Base-by-base conservation (phyloP, 2,113 vertebrate species). In the Dissostichus mawsoni region DNA sequence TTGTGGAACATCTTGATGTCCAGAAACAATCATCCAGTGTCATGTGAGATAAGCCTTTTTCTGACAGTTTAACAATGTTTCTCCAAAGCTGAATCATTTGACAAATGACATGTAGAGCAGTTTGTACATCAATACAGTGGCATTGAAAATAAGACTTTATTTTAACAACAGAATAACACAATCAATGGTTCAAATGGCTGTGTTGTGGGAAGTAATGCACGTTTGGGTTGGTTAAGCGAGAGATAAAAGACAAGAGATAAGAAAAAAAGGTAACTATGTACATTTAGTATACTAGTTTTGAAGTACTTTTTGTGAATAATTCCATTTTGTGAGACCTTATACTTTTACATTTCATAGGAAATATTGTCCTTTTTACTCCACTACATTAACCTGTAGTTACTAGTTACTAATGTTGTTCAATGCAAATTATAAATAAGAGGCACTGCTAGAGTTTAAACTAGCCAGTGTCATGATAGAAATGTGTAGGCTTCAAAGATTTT, bases 311-410 rank as follows among this genome's bases (percentile, higher is more conserved):
- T 69, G 50, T 79, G 70, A 69, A 68, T 76, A 57, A 69, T 78
- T 82, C 76, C 70, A 82, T 76, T 76, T 84, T 87, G 76, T 90
- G 74, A 78, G 52, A 87, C 66, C 69, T 77, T 44, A 65, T 82
- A 64, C 70, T 84, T 79, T 83, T 62, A 77, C 8, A 74, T 71
- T 80, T 71, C 63, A 80, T 53, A 74, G 64, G 23, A 70, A 80
- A 69, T 69, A 69, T 73, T 81, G 65, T 68, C 73, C 51, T 84
- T 84, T 83, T 77, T 70, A 74, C 33, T 89, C 63, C 67, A 71
- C 10, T 69, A n/a, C 81, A 78, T 84, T 64, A 75, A 82, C 70
- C 76, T 87, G 73, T 82, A 52, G 82, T 85, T 29, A 61, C 33
- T 74, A 73, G 75, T 74, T 61, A 63, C 76, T 80, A 78, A 78